Evolutionary conservation across 2,113 vertebrate genomes (phyloP), one percentile per base, ranked within the genome.

Genomic region (Paramormyrops kingsleyae): DNA sequence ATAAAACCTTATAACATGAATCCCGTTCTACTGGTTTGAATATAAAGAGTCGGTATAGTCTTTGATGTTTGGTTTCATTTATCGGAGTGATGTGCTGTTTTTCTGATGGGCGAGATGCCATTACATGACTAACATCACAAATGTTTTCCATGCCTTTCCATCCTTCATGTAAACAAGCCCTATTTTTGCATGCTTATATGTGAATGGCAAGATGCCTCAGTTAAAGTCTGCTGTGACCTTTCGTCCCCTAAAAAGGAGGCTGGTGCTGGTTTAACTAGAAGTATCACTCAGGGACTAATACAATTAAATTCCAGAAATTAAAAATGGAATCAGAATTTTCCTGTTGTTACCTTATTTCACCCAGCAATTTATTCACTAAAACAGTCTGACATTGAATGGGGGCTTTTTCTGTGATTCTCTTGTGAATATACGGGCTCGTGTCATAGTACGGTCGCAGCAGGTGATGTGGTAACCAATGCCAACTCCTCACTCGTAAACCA

Each of bases 391-490:
- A n/a, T 89, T 44, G 35, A 59, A 90, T 90, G 80, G 88, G 86
- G 90, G 88, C n/a, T 9, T 77, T 90, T 44, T 50, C 49, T 50
- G 89, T 90, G 86, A 90, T 91, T 12, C 88, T 77, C 19, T 74
- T 89, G 90, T 92, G 94, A 93, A 95, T 94, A 92, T 90, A 70
- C 19, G 90, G 92, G 52, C 52, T 21, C 17, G 52, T 53, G 17
- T 56, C 53, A 21, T 56, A 6, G 53, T 56, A 0, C 17, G 0
- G 19, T 21, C 19, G 12, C n/a, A 13, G n/a, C 12, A 74, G 62
- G 66, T 15, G 12, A 15, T 35, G 21, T 13, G 17, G 15, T 8
- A 39, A 35, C 13, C 31, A 42, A 19, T 39, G 35, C 5, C 13
- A 77, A 19, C 70, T 39, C 31, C 17, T 42, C 31, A 39, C 13